Percentiles rank a stretch among this genome's conserved stretches.
Conservation (phyloP, 2,113 vertebrate species). For the Brevimyrus niger region DNA sequence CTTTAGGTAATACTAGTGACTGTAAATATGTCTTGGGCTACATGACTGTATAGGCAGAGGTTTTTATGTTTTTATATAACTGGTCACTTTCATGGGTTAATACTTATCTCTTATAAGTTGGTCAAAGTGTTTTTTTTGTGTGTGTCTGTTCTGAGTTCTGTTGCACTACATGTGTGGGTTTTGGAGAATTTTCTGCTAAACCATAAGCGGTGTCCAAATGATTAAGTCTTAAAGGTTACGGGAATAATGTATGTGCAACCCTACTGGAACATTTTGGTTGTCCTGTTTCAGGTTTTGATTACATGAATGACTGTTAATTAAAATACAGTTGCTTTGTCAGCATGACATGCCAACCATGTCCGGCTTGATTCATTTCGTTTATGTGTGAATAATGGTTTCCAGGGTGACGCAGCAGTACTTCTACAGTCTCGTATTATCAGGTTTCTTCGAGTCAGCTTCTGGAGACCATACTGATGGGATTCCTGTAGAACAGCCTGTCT, state of each 20-base stretch:
- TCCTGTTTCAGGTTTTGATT: background rate
- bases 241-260: background rate
- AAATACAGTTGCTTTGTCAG: background rate
- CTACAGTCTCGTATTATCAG: background rate
- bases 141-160: background rate
- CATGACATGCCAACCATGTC: background rate
- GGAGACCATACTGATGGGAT: background rate
- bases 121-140: background rate
- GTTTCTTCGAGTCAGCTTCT: background rate
- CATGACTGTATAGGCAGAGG: background rate
- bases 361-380: background rate
- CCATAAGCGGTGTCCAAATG: background rate
- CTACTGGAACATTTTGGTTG: background rate
- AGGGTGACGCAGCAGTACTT: background rate
- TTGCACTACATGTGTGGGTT: background rate
- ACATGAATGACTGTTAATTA: background rate
- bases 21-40: background rate
- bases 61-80: background rate
- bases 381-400: background rate
- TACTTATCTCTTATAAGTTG: background rate
- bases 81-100: background rate
- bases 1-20: background rate
- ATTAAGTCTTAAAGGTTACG: background rate
- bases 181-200: background rate
- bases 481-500: background rate